Evolutionary conservation across 2,797 vertebrate species (phyloP), one percentile per base, ranked within the genome.

Genomic region (Agapornis canus): DNA sequence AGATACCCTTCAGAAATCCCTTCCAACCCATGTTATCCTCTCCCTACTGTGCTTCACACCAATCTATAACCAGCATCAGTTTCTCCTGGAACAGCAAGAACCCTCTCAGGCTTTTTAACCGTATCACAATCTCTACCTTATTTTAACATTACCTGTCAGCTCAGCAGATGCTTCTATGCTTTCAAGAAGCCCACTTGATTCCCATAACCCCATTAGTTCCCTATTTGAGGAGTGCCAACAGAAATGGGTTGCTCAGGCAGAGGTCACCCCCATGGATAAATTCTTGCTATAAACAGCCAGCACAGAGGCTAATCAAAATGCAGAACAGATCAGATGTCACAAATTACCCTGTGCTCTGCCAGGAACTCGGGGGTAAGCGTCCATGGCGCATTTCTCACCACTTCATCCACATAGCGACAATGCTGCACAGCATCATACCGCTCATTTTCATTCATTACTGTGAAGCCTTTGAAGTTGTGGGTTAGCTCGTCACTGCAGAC

Each of bases 401-500:
- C 98, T 96, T 99, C 99, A 0, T 99, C 99, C 92, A 99, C 99
- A 0, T 99, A 99, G 95, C 99, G 99, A 92, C 99, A 99, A 89
- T 99, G 99, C 96, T 98, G 99, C 78, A 99, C 97, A 0, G 99
- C 99, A 3, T 99, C 99, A 1, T 99, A 99, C 57, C 99, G 98
- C 90, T 99, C 99, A 0, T 98, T 99, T 47, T 99, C 99, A 2
- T 99, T 99, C 99, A 99, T 99, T 86, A 99, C 99, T 0, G 99
- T 99, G 98, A 99, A 99, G 96, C 99, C 99, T 97, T 99, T 99
- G 95, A 99, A 98, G 97, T 98, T 99, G 97, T 99, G 99, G 10
- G 99, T 99, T 75, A 99, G 98, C 86, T 99, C 99, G 52, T 99
- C 99, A 12, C 99, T 99, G 98, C 99, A 99, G 94, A 99, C 99